These are phyloP conservation scores for Melitaea athalia DNA, from an alignment of 2,888 invertebrate species.

Conservation along the genomic window DNA sequence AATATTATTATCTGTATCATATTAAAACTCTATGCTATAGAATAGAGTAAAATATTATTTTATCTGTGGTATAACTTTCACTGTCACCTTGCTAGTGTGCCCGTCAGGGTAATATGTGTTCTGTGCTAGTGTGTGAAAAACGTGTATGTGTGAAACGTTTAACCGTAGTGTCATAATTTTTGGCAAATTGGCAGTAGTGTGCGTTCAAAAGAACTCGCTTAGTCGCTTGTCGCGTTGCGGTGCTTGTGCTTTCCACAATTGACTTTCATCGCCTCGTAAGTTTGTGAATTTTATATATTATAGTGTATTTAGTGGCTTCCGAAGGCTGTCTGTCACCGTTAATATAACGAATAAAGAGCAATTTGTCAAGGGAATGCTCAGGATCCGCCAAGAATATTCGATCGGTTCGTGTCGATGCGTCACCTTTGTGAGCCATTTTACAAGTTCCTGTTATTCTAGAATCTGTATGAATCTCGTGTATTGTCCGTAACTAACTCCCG, in stretches of 20 bases:
- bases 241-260: constrained; percentile 78
- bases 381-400: constrained; percentile 68
- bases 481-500: constrained; percentile 9
- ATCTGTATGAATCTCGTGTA: constrained; percentile 39
- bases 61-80: constrained; percentile 36
- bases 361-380: constrained; percentile 42
- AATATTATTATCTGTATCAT: neutral
- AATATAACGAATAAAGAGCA: constrained; percentile 29
- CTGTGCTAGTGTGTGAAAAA: constrained; percentile 33
- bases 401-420: constrained; percentile 81
- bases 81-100: constrained; percentile 37
- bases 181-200: constrained; percentile 64
- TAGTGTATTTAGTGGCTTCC: constrained; percentile 61
- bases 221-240: constrained; percentile 77
- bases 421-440: constrained; percentile 81
- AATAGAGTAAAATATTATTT: constrained; percentile 16
- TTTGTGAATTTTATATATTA: constrained; percentile 70
- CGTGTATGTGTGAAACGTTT: constrained; percentile 49
- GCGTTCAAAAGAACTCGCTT: constrained; percentile 73
- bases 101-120: too few relatives aligned
- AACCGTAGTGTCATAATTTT: constrained; percentile 42
- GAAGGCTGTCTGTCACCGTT: constrained; percentile 42
- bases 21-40: neutral
- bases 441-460: constrained; percentile 62
- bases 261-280: constrained; percentile 81